Evolutionary conservation across 2,113 vertebrate species (phyloP).

Genomic region (Aphelocoma coerulescens): DNA sequence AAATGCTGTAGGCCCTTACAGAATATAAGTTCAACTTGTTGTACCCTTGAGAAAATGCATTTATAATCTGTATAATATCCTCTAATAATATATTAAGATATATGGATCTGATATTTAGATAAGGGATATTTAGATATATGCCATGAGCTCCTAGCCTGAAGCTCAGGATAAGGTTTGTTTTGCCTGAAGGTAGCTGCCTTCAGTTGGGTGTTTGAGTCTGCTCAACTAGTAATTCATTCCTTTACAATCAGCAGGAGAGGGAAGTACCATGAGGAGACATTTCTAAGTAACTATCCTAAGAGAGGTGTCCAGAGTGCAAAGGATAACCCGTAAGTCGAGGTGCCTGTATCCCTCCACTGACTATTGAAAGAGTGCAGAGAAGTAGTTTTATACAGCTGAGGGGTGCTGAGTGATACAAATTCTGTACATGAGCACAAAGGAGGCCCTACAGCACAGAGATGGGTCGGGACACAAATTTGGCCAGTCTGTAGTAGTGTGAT

Average conservation of each 20-base stretch:
- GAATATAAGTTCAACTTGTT: neutral
- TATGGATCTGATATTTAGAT: neutral
- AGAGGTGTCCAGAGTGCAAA: neutral
- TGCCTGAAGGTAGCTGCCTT: neutral
- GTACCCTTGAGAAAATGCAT: neutral
- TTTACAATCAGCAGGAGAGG: neutral
- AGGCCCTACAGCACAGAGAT: neutral
- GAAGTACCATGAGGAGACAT: neutral
- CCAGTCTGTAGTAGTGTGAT: neutral
- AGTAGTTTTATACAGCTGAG: neutral
- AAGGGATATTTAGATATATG: neutral
- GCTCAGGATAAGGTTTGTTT: neutral
- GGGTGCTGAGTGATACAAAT: neutral
- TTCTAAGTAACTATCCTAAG: neutral
- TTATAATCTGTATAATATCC: neutral
- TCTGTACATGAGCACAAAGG: neutral
- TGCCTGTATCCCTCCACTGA: neutral
- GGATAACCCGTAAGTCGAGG: neutral
- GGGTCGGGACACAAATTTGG: neutral
- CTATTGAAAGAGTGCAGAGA: neutral
- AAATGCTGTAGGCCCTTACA: neutral
- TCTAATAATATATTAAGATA: neutral
- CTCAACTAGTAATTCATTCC: neutral
- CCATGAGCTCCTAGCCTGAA: neutral
- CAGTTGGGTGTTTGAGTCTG: neutral